Percentiles rank a stretch among this genome's conserved stretches.
phyloP scores from a whole-genome alignment of 1,140 invertebrate species.

The Maconellicoccus hirsutus region DNA sequence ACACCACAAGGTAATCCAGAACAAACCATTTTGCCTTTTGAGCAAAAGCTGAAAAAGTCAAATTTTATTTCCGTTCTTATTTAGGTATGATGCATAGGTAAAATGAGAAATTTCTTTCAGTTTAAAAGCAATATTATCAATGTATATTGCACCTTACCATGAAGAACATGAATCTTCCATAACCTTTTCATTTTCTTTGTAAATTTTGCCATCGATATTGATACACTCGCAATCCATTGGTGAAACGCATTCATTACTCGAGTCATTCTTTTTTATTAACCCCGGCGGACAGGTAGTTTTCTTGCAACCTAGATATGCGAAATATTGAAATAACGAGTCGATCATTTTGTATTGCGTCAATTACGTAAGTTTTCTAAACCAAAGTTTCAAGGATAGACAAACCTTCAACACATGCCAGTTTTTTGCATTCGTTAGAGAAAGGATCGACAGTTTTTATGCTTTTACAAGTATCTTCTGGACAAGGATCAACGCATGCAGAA shows the following conservation, averaged over 20 bases:
- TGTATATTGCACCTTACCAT: conserved; percentile 41
- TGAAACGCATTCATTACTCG: conserved; percentile 57
- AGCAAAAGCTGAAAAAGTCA: conserved; percentile 44
- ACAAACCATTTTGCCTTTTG: conserved; percentile 51
- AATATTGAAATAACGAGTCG: too few relatives aligned
- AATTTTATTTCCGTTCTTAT: too few relatives aligned
- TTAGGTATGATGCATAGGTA: too few relatives aligned
- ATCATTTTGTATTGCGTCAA: too few relatives aligned
- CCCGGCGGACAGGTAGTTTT: conserved; percentile 59
- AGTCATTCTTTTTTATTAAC: conserved; percentile 55
- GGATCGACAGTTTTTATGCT: not conserved
- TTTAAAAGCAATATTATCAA: too few relatives aligned
- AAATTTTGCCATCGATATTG: conserved; percentile 47
- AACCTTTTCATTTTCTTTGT: conserved; percentile 66
- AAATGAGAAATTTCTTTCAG: too few relatives aligned
- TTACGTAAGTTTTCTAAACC: too few relatives aligned
- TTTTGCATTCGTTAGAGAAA: not conserved
- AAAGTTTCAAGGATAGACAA: not conserved
- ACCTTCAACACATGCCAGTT: conserved; percentile 25
- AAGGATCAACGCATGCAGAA: conserved; percentile 22
- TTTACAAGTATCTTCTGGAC: conserved; percentile 21
- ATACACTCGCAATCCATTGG: conserved; percentile 45
- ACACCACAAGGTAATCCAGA: conserved; percentile 51
- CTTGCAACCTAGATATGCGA: too few relatives aligned
- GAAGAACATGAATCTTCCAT: conserved; percentile 61